phyloP scores from a whole-genome alignment of 2,888 invertebrate species.

The Xylota sylvarum region DNA sequence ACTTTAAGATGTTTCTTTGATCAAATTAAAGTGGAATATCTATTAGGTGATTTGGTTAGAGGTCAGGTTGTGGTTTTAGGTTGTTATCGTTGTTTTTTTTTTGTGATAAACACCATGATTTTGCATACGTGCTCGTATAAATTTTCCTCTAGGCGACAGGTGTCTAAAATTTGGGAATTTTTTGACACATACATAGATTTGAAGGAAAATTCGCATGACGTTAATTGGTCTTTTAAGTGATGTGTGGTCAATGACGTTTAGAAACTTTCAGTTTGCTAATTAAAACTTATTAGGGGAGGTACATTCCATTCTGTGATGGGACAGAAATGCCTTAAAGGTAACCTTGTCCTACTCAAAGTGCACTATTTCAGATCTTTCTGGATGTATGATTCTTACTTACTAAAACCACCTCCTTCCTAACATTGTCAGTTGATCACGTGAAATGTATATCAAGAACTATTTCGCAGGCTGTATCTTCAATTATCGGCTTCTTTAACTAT shows the following conservation, averaged over 20 bases:
- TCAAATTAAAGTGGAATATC: conserved; percentile 23
- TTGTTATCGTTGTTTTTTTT: neutral
- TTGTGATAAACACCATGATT: conserved; percentile 6
- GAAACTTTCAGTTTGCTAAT: conserved; percentile 3
- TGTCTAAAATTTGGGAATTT: conserved; percentile 14
- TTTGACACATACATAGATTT: neutral
- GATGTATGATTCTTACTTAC: too few species aligned
- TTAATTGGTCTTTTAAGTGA: neutral
- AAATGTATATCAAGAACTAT: too few species aligned
- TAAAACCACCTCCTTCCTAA: too few species aligned
- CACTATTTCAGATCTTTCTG: too few species aligned
- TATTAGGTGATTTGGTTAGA: conserved; percentile 22
- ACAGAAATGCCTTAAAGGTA: neutral
- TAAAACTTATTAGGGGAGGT: neutral
- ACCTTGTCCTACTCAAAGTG: neutral
- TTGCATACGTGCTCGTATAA: conserved; percentile 6
- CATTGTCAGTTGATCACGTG: too few species aligned
- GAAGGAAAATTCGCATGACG: conserved; percentile 5
- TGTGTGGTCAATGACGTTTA: neutral
- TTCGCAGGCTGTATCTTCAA: too few species aligned
- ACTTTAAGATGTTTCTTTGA: conserved; percentile 4
- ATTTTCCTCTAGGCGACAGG: conserved; percentile 10
- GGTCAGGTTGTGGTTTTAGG: conserved; percentile 25
- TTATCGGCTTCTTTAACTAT: too few species aligned
- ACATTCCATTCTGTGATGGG: neutral